These are phyloP conservation scores for Nesogale talazaci DNA, from an alignment of 2,113 vertebrate genomes.

Conservation along the genomic window DNA sequence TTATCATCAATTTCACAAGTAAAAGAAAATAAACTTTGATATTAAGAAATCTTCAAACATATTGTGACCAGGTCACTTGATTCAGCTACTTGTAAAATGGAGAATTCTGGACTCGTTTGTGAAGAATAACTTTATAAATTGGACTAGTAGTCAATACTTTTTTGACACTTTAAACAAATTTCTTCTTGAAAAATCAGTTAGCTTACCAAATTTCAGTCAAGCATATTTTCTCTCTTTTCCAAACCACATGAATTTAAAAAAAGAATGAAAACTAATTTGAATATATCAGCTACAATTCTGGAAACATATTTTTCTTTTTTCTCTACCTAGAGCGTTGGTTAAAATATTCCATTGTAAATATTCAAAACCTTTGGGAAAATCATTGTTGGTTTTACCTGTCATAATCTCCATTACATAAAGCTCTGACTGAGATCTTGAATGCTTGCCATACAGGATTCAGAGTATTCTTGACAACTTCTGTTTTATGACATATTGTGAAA, in stretches of 20 bases:
- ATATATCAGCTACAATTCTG: not conserved
- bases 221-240: not conserved
- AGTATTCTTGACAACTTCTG: slow-evolving; percentile 96
- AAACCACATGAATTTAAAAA: not conserved
- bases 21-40: not conserved
- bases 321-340: not conserved
- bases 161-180: not conserved
- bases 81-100: not conserved
- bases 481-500: slow-evolving; percentile 93
- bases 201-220: slow-evolving; percentile 5
- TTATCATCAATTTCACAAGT: not conserved
- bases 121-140: not conserved
- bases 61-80: not conserved
- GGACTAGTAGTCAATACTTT: not conserved
- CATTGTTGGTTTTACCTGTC: slow-evolving; percentile 89
- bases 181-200: slow-evolving; percentile 9
- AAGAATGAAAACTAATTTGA: not conserved
- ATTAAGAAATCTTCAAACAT: not conserved
- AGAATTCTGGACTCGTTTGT: not conserved
- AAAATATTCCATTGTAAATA: not conserved
- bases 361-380: not conserved
- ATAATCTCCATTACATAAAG: slow-evolving; percentile 96
- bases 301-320: not conserved
- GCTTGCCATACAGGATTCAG: slow-evolving; percentile 98
- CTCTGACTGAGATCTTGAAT: slow-evolving; percentile 97